phyloP scores from a whole-genome alignment of 2,888 invertebrate genomes.

The Zaprionus bogoriensis region DNA sequence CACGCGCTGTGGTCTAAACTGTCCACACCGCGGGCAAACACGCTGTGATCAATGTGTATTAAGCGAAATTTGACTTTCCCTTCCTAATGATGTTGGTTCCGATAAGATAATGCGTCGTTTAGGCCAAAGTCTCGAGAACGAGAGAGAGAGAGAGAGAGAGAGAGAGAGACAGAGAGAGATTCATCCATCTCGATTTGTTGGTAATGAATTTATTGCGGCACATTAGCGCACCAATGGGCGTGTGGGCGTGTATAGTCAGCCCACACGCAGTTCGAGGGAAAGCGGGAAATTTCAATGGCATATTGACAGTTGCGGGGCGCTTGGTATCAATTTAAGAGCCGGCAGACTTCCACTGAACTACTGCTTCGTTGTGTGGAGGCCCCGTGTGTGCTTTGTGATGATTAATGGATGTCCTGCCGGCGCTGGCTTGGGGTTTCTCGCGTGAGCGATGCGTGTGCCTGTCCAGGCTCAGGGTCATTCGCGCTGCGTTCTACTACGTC shows the following conservation, averaged over 20 bases:
- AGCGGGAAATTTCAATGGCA: constrained; percentile 6
- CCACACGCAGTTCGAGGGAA: background rate
- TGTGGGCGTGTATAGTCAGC: constrained; percentile 26
- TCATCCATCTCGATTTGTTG: no score
- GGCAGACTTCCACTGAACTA: constrained; percentile 50
- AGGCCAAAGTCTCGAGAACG: no score
- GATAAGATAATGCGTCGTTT: constrained; percentile 56
- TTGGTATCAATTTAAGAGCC: constrained; percentile 68
- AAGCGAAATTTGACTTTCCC: constrained; percentile 37
- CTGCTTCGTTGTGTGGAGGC: constrained; percentile 1
- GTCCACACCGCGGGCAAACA: constrained; percentile 39
- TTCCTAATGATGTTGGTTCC: constrained; percentile 40
- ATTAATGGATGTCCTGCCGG: constrained; percentile 50
- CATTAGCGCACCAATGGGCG: constrained; percentile 29
- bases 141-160: background rate
- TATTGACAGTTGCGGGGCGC: constrained; percentile 59
- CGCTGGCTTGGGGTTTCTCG: background rate
- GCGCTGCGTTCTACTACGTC: background rate
- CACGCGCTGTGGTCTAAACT: background rate
- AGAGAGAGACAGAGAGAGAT: background rate
- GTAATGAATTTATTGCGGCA: constrained; percentile 57
- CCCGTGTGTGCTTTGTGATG: constrained; percentile 30
- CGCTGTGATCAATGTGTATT: constrained; percentile 59
- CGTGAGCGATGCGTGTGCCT: constrained; percentile 11
- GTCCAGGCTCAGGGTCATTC: background rate